phyloP scores from a whole-genome alignment of 2,888 invertebrate genomes.

The Tachina fera region DNA sequence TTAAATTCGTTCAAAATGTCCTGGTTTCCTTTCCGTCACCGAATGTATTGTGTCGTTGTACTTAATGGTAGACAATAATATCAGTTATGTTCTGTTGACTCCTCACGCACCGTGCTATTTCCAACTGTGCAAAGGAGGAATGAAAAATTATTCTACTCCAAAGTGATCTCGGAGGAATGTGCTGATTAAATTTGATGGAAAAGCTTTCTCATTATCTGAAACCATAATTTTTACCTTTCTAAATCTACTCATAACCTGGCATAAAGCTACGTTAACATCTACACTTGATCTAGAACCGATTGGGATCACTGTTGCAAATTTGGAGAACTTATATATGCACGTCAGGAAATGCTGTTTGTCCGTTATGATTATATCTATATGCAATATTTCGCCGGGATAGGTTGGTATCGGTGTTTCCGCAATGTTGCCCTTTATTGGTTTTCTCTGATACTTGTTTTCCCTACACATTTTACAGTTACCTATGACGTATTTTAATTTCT shows the following conservation, averaged over 20 bases:
- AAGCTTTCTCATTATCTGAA: conserved; percentile 53
- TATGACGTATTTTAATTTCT: no score
- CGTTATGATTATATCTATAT: conserved; percentile 4
- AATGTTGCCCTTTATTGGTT: no score
- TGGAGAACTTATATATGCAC: background rate
- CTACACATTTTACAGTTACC: no score
- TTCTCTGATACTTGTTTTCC: no score
- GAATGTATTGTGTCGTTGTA: conserved; percentile 60
- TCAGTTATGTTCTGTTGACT: conserved; percentile 39
- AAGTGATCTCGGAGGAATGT: conserved; percentile 44
- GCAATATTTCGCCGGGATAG: no score
- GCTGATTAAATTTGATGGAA: background rate
- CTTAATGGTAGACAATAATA: conserved; percentile 45
- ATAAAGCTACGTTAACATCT: conserved; percentile 53
- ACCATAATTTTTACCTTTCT: conserved; percentile 46
- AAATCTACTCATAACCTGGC: conserved; percentile 51
- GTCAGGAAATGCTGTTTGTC: conserved; percentile 4
- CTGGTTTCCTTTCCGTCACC: conserved; percentile 38
- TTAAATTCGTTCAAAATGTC: conserved; percentile 23
- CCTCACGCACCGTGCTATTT: conserved; percentile 61
- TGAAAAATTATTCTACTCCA: conserved; percentile 38
- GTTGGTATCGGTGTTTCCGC: no score
- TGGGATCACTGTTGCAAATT: conserved; percentile 48
- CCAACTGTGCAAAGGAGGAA: conserved; percentile 63
- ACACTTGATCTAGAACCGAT: conserved; percentile 35